Conservation (phyloP, 2,888 invertebrate genomes). For the Blastobasis adustella region DNA sequence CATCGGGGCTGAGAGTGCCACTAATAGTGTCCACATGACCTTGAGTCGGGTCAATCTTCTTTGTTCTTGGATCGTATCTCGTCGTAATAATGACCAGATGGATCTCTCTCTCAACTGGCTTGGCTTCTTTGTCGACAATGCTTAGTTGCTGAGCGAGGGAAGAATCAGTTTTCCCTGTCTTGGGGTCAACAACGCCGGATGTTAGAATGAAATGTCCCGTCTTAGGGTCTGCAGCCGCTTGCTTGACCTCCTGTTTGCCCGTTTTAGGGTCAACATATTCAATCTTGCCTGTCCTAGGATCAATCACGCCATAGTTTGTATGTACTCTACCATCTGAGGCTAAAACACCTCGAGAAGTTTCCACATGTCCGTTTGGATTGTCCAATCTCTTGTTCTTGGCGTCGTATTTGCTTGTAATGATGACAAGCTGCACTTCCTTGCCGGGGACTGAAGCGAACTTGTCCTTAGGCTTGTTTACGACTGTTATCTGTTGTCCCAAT, state of each 20-base stretch:
- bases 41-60: conserved; percentile 58
- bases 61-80: conserved; percentile 74
- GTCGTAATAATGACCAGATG: conserved; percentile 77
- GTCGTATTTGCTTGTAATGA: conserved; percentile 74
- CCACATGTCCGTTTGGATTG: conserved; percentile 67
- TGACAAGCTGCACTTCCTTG: conserved; percentile 67
- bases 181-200: conserved; percentile 72
- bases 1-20: conserved; percentile 71
- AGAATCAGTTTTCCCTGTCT: conserved; percentile 71
- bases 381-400: conserved; percentile 71
- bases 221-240: conserved; percentile 72
- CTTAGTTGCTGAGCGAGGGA: conserved; percentile 73
- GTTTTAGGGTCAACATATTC: conserved; percentile 72
- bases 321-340: conserved; percentile 61
- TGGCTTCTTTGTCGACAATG: conserved; percentile 59
- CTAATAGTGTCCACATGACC: conserved; percentile 72
- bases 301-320: conserved; percentile 69
- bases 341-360: conserved; percentile 61
- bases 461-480: conserved; percentile 59
- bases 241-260: conserved; percentile 74
- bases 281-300: conserved; percentile 70
- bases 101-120: conserved; percentile 62
- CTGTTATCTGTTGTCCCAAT: conserved; percentile 72
- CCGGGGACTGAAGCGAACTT: conserved; percentile 52
- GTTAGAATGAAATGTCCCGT: conserved; percentile 72